Percentiles rank a stretch among this genome's conserved stretches.
These are phyloP conservation scores for Dicycla oo DNA, from an alignment of 2,888 invertebrate species.

Conservation along the genomic window DNA sequence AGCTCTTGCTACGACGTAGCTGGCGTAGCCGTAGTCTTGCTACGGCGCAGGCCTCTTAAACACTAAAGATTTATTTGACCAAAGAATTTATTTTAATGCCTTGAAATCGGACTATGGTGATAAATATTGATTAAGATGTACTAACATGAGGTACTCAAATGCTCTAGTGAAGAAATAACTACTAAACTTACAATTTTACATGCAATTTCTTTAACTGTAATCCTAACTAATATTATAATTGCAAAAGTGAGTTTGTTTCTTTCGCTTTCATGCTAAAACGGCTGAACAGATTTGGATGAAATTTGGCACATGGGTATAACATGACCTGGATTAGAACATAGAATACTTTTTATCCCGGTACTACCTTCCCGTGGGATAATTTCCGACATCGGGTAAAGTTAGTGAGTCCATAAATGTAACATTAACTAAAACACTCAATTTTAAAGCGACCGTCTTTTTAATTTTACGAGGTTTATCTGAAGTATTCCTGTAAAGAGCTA, in stretches of 20 bases:
- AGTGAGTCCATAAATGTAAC: not conserved
- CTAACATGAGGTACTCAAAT: not conserved
- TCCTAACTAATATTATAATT: too few species aligned
- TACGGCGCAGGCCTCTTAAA: conserved; percentile 2
- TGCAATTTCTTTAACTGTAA: not conserved
- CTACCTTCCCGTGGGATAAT: too few species aligned
- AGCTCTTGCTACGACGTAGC: conserved; percentile 36
- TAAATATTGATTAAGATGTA: too few species aligned
- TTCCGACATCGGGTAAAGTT: too few species aligned
- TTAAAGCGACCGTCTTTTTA: not conserved
- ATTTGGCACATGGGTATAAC: too few species aligned
- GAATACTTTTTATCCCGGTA: too few species aligned
- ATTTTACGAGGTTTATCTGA: conserved; percentile 15
- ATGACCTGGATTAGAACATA: too few species aligned
- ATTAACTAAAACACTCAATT: not conserved
- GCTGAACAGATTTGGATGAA: too few species aligned
- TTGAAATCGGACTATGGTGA: not conserved
- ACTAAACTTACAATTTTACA: not conserved
- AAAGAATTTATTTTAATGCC: not conserved
- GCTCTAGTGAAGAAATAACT: not conserved
- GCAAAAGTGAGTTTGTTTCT: too few species aligned
- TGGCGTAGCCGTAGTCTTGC: not conserved
- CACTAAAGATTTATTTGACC: not conserved
- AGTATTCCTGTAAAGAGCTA: not conserved
- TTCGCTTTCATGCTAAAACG: too few species aligned